A percentile compares a stretch with the other conserved stretches of the same genome.
These are phyloP conservation scores for Lydus trimaculatus DNA, from an alignment of 2,888 invertebrate species.

Conservation along the genomic window DNA sequence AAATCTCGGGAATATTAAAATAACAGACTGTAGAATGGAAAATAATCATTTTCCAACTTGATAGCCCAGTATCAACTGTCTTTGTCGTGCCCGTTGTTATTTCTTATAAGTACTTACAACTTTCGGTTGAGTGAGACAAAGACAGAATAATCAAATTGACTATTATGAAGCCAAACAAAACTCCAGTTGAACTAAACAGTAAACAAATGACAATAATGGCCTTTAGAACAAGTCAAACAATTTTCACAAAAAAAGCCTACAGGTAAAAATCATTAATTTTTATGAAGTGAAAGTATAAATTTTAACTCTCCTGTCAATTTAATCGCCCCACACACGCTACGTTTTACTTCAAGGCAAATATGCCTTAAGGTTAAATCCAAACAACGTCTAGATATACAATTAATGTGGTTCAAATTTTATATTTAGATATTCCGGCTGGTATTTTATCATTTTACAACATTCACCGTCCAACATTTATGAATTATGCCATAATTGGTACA, in stretches of 20 bases:
- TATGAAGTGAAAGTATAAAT: background rate
- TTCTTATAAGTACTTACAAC: too few species aligned
- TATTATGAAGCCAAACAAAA: too few species aligned
- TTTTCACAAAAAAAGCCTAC: background rate
- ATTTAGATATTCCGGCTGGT: constrained; percentile 84
- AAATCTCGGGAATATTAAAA: too few species aligned
- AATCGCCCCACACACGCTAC: background rate
- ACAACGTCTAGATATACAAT: background rate
- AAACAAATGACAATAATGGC: background rate
- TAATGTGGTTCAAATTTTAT: background rate
- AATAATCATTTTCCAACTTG: too few species aligned
- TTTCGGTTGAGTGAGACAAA: background rate
- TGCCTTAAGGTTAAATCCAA: background rate
- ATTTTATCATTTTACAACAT: constrained; percentile 88
- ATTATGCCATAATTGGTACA: constrained; percentile 84
- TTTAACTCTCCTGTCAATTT: background rate
- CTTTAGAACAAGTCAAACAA: background rate
- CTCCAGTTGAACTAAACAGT: too few species aligned
- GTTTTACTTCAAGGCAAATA: background rate
- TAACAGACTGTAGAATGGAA: too few species aligned
- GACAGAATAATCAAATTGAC: background rate
- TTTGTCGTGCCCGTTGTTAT: too few species aligned
- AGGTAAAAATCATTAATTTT: background rate
- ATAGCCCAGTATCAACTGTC: too few species aligned
- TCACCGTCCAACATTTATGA: constrained; percentile 84